phyloP scores from a whole-genome alignment of 2,113 vertebrate species.

The Tragelaphus imberbis region DNA sequence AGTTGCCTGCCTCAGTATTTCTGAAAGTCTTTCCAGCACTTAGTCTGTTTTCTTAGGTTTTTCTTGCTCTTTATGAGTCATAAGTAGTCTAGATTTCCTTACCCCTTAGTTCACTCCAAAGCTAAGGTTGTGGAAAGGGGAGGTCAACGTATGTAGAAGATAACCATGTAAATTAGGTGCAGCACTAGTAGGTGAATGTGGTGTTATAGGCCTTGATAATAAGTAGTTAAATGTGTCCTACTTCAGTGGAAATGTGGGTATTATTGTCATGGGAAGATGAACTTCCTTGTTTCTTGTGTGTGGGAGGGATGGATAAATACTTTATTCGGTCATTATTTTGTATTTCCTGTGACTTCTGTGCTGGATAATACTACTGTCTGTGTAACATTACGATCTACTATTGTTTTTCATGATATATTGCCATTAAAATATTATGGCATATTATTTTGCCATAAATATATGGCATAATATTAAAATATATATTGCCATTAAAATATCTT shows the following conservation, averaged over 20 bases:
- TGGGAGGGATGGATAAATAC: not conserved
- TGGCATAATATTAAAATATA: too few relatives aligned
- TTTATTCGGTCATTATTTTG: slow-evolving; percentile 10
- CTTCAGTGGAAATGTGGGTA: not conserved
- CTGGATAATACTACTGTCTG: not conserved
- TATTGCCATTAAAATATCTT: not conserved
- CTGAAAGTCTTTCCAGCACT: not conserved
- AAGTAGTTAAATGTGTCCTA: not conserved
- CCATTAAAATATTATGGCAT: not conserved
- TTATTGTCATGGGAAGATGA: not conserved
- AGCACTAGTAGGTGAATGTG: not conserved
- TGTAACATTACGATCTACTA: not conserved
- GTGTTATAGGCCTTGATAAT: not conserved
- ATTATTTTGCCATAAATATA: too few relatives aligned
- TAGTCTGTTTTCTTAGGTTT: not conserved
- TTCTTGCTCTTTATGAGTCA: not conserved
- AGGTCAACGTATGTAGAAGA: not conserved
- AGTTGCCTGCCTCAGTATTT: not conserved
- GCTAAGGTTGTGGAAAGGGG: not conserved
- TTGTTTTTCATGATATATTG: not conserved
- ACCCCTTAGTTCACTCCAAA: not conserved
- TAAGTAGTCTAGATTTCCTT: not conserved
- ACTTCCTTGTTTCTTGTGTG: not conserved
- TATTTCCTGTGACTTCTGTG: not conserved
- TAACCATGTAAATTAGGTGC: not conserved